Conservation (phyloP, 2,113 vertebrate species). For the Nothoprocta pentlandii region DNA sequence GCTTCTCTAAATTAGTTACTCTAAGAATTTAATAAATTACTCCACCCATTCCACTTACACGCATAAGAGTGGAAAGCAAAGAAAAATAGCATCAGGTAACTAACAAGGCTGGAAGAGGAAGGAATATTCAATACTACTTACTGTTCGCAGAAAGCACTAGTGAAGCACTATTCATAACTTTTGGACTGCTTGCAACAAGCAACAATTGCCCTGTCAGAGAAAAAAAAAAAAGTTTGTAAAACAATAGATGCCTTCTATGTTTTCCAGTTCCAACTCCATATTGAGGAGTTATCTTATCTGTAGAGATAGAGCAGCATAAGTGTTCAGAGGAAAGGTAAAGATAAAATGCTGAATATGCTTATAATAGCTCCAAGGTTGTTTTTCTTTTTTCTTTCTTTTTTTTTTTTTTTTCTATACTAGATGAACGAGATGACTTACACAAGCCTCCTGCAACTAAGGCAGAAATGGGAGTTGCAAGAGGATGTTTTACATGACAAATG, state of each 20-base stretch:
- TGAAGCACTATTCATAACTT: neutral
- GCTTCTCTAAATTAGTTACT: neutral
- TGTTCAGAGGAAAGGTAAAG: neutral
- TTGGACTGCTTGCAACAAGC: neutral
- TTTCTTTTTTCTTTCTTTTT: neutral
- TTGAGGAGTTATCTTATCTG: neutral
- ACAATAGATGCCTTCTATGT: neutral
- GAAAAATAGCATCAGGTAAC: neutral
- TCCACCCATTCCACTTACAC: slow-evolving; percentile 5
- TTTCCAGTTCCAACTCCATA: neutral
- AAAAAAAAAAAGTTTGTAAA: neutral
- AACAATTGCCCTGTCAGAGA: neutral
- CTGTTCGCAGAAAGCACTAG: neutral
- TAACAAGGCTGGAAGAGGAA: neutral
- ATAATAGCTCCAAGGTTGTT: neutral
- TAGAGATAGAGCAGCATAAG: neutral
- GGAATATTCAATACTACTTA: neutral
- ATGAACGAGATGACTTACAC: neutral
- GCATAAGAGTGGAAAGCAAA: neutral
- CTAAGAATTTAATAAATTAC: neutral
- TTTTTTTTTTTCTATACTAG: neutral
- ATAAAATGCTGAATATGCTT: neutral
- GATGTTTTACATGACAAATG: neutral
- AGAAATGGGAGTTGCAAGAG: neutral
- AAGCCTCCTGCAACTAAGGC: neutral